Conservation (phyloP, 2,113 vertebrate genomes). For the Nycticorax nycticorax region DNA sequence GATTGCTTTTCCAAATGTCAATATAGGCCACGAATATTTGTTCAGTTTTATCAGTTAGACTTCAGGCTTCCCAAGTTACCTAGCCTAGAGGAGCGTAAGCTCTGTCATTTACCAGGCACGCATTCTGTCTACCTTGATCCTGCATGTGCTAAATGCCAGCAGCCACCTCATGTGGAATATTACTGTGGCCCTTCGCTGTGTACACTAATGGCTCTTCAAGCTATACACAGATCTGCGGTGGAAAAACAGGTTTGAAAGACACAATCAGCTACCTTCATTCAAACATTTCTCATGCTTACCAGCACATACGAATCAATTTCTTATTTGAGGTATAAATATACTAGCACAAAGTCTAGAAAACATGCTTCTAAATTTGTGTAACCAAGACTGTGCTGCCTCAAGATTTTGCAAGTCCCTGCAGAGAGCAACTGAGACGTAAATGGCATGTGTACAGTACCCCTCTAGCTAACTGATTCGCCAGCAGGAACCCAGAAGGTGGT, state of each 20-base stretch:
- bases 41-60: neutral
- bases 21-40: neutral
- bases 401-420: neutral
- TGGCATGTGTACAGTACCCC: rapidly evolving
- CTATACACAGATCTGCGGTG: neutral
- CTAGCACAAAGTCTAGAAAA: neutral
- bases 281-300: neutral
- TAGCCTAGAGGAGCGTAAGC: neutral
- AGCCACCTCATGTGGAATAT: neutral
- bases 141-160: neutral
- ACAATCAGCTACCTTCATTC: neutral
- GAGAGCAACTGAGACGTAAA: neutral
- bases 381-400: neutral
- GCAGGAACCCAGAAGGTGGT: neutral
- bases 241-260: neutral
- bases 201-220: neutral
- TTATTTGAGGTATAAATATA: neutral
- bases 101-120: neutral
- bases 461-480: neutral
- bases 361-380: neutral
- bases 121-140: neutral
- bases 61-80: neutral
- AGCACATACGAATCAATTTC: neutral
- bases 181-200: neutral
- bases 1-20: neutral